phyloP scores from a whole-genome alignment of 2,113 vertebrate genomes.

The Tiliqua scincoides region DNA sequence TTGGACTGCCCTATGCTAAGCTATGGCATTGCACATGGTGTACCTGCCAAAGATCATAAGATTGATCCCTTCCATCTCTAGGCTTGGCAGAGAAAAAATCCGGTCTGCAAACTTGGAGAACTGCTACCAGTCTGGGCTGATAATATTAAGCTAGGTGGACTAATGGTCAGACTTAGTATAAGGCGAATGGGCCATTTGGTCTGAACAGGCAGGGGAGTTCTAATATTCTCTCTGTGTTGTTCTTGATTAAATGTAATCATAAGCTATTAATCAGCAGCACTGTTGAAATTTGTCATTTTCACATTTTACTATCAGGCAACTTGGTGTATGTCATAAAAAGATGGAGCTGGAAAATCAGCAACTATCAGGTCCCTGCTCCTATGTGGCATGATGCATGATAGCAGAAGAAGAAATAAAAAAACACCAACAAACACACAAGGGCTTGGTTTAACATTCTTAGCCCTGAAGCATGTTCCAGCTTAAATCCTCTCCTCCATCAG shows the following conservation, averaged over 20 bases:
- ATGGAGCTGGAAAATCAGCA: conserved; percentile 34
- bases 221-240: background rate
- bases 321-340: background rate
- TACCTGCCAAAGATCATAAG: too few relatives aligned
- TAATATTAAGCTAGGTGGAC: background rate
- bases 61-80: too few relatives aligned
- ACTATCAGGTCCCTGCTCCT: conserved; percentile 41
- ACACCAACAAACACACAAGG: background rate
- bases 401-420: conserved; percentile 46
- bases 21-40: too few relatives aligned
- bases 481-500: conserved; percentile 52
- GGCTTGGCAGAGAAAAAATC: too few relatives aligned
- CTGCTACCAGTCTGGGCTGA: too few relatives aligned
- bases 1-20: too few relatives aligned
- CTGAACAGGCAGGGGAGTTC: background rate
- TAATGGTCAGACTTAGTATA: too few relatives aligned
- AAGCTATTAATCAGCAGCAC: background rate
- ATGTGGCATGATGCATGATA: conserved; percentile 12
- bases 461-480: conserved; percentile 60
- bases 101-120: too few relatives aligned
- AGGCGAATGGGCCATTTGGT: background rate
- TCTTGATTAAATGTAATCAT: background rate
- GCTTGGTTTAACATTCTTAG: conserved; percentile 70
- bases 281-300: background rate
- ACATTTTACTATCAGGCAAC: background rate